Percentiles rank a stretch among this genome's conserved stretches.
Evolutionary conservation across 2,113 vertebrate species (phyloP).

Genomic region (Antechinus flavipes): DNA sequence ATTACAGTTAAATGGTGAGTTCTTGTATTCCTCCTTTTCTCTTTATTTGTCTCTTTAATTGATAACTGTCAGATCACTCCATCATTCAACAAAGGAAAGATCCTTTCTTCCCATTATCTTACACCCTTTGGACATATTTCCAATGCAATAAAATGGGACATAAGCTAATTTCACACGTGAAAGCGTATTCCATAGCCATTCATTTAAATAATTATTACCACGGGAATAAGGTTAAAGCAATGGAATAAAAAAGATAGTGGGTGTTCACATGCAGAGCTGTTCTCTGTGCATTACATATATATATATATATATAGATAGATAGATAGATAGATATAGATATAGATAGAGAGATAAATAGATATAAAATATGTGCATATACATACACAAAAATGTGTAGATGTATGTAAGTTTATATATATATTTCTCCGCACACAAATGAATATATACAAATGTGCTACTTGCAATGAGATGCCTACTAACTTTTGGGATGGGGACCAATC

Average conservation of each 20-base stretch:
- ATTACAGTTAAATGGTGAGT: neutral
- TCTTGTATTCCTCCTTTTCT: neutral
- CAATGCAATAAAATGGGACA: slow-evolving; percentile 2
- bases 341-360: no score
- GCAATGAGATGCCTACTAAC: slow-evolving; percentile 55
- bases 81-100: slow-evolving; percentile 22
- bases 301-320: neutral
- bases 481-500: slow-evolving; percentile 45
- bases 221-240: slow-evolving; percentile 2
- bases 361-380: neutral
- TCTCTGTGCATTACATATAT: neutral
- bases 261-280: neutral
- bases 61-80: slow-evolving; percentile 2
- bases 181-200: neutral
- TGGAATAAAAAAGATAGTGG: neutral
- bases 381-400: neutral
- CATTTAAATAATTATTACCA: neutral
- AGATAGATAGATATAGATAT: neutral
- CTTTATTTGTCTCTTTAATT: neutral
- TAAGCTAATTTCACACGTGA: slow-evolving; percentile 23
- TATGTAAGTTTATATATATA: neutral
- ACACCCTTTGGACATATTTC: slow-evolving; percentile 6
- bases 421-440: neutral
- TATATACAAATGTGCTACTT: neutral
- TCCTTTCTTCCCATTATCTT: neutral